Conservation (phyloP, 2,797 vertebrate genomes). For the Acanthornis magna region DNA sequence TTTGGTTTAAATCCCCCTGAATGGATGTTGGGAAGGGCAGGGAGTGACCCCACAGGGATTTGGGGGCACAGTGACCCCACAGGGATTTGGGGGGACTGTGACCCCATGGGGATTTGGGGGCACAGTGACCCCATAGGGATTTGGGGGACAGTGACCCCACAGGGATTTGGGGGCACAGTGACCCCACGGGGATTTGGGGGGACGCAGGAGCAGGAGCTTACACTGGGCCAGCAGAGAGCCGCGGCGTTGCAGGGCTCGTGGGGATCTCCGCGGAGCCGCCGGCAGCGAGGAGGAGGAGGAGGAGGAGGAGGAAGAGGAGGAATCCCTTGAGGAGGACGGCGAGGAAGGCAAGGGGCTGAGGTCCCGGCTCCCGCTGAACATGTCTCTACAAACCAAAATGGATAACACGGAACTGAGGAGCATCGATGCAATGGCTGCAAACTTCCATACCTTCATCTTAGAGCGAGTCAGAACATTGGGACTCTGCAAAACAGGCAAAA, state of each 20-base stretch:
- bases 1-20: background rate
- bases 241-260: conserved; percentile 81
- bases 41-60: background rate
- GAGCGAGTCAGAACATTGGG: conserved; percentile 89
- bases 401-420: conserved; percentile 89
- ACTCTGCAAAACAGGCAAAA: conserved; percentile 81
- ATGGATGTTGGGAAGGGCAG: background rate
- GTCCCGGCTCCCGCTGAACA: conserved; percentile 71
- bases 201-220: conserved; percentile 72
- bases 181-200: background rate
- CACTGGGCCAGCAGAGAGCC: conserved; percentile 88
- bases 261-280: conserved; percentile 76
- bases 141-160: background rate
- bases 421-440: conserved; percentile 89
- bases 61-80: too few relatives aligned
- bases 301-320: conserved; percentile 35
- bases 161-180: background rate
- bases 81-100: background rate
- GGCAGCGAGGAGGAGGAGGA: conserved; percentile 52
- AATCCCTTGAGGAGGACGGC: conserved; percentile 34
- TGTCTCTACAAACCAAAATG: conserved; percentile 87
- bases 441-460: conserved; percentile 99
- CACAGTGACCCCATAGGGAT: too few relatives aligned
- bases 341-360: conserved; percentile 52
- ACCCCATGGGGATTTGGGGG: too few relatives aligned